These are phyloP conservation scores for Graphium colonna DNA, from an alignment of 2,888 invertebrate species.

Conservation along the genomic window DNA sequence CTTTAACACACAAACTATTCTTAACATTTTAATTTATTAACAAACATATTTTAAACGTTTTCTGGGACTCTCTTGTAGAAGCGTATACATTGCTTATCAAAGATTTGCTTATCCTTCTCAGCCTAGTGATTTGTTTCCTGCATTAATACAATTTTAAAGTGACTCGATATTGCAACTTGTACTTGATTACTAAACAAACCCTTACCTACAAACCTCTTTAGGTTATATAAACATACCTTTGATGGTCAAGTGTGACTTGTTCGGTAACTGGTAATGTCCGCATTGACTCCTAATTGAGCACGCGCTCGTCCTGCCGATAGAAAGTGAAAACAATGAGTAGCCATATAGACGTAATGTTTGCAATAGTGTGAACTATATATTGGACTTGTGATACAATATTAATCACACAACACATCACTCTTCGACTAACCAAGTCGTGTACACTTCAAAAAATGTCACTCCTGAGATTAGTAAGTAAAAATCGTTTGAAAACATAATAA, in stretches of 20 bases:
- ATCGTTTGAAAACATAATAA: not conserved
- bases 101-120: too few relatives aligned
- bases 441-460: conserved; percentile 49
- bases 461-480: conserved; percentile 67
- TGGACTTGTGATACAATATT: conserved; percentile 58
- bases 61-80: too few relatives aligned
- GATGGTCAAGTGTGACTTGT: conserved; percentile 56
- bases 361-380: conserved; percentile 79
- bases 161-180: conserved; percentile 21
- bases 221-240: conserved; percentile 62
- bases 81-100: too few relatives aligned
- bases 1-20: too few relatives aligned
- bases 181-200: conserved; percentile 32
- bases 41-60: too few relatives aligned
- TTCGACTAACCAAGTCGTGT: conserved; percentile 62
- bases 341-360: conserved; percentile 67
- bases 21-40: too few relatives aligned
- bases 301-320: conserved; percentile 68
- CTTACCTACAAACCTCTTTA: conserved; percentile 38
- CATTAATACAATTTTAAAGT: too few relatives aligned
- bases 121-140: too few relatives aligned
- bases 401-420: conserved; percentile 59
- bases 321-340: conserved; percentile 70
- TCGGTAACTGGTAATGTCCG: conserved; percentile 59
- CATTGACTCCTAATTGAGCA: conserved; percentile 62